Base-by-base conservation (phyloP, 2,797 vertebrate species). In the Oophaga sylvatica region DNA sequence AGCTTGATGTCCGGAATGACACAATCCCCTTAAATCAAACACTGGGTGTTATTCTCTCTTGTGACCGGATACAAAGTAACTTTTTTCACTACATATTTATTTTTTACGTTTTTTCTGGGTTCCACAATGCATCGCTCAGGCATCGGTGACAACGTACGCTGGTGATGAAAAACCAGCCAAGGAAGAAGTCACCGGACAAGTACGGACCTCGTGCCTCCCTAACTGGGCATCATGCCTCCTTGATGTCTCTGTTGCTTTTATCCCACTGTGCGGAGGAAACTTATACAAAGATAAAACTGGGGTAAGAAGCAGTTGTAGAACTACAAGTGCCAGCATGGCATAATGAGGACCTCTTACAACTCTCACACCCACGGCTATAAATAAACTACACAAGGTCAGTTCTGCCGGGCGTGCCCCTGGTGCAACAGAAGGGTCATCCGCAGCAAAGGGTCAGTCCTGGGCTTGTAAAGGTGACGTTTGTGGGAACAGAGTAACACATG, bases 361-460 rank as follows among this genome's bases (percentile, higher is more conserved):
- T 48, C 75, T 22, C 22, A 0, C 73, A 56, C 45, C 73, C 48
- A 53, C 41, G 12, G 73, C 73, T 76, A 76, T 77, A 56, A 77
- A 77, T 77, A 77, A n/a, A 53, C 75, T 77, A n/a, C 75, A 77
- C 26, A 26, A 56, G 75, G 75, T 77, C 75, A 77, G 45, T n/a
- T 15, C 15, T 26, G 26, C 26, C 26, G 26, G 26, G 26, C 26
- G 26, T 26, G 48, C 5, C 71, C 41, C 35, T 45, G 41, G 10
- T 16, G 48, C 75, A n/a, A 16, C 45, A 53, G 1, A 77, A 48
- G 16, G 75, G 45, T 77, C 75, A 56, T 56, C n/a, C 75, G 16
- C 71, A 75, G 71, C 41, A 12, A 75, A n/a, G 41, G 71, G 71
- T 75, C 71, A 75, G 41, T 75, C 71, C 2, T 53, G 45, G 53